Evolutionary conservation across 2,113 vertebrate species (phyloP), one percentile per base, ranked within the genome.

Genomic region (Gallinago paraguaiae): DNA sequence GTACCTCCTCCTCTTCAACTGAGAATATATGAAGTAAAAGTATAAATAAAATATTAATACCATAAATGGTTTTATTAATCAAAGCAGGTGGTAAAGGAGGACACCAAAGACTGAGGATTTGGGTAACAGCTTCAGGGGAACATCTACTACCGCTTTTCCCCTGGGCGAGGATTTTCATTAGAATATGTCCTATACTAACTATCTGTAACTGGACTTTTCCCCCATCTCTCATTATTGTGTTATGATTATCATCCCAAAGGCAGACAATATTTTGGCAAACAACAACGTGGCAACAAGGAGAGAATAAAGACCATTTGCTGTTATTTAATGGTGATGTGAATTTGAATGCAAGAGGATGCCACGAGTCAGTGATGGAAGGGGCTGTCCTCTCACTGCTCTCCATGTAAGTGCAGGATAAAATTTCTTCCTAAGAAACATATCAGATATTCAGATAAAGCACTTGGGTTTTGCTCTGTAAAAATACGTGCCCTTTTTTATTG

Each of bases 351-450:
- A 54, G 5, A 79, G 46, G 33, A 64, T 76, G 74, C 10, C 75
- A 19, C 4, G 35, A 86, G 28, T 60, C 33, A 88, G 28, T 0
- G 2, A 20, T 20, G 39, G 41, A 65, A 67, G 41, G 33, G 35
- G 50, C 24, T 35, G n/a, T 51, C 25, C 56, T 67, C 56, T 33
- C 22, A 23, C 7, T 45, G 23, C 33, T 22, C 10, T 72, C 35
- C 11, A 12, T 20, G 2, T 6, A 68, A 2, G 0, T 7, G 28
- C 50, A 59, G 30, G 37, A 35, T 11, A 24, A 4, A 5, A 57
- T 51, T 56, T 68, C 27, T 56, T 85, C 74, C 61, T 37, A 19
- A 64, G 17, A 87, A 79, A 45, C 6, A 2, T 7, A 51, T 67
- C 25, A 67, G 17, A 67, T 35, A 60, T 64, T 87, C 57, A 43